Percentiles rank a stretch among this genome's conserved stretches.
phyloP scores from a whole-genome alignment of 2,797 vertebrate genomes.

The Sandelia bainsii region DNA sequence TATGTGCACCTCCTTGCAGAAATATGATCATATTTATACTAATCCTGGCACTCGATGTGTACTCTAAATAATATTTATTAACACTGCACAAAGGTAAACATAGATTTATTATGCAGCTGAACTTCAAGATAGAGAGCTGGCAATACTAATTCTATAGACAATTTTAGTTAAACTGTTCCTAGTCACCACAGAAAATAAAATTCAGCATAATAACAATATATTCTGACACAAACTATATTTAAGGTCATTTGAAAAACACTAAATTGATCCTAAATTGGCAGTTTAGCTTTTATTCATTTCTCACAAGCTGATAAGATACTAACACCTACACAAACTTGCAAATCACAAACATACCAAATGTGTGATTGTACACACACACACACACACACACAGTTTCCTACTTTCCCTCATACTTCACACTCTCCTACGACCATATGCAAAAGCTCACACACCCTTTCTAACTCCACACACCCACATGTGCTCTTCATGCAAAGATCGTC shows the following conservation, averaged over 20 bases:
- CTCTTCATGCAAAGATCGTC: conserved; percentile 33
- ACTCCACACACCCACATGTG: conserved; percentile 60
- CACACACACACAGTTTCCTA: conserved; percentile 22
- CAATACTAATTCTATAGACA: conserved; percentile 4
- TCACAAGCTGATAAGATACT: conserved; percentile 35
- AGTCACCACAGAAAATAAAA: background rate
- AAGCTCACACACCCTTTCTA: conserved; percentile 51
- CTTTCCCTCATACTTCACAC: conserved; percentile 57
- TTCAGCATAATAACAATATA: background rate
- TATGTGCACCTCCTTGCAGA: background rate
- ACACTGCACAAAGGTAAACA: conserved; percentile 7
- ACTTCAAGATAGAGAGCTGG: conserved; percentile 10
- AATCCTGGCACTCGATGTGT: background rate
- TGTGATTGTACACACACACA: conserved; percentile 39
- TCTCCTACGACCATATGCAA: conserved; percentile 53
- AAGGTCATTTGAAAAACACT: conserved; percentile 9
- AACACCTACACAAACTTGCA: conserved; percentile 48
- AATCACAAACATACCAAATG: conserved; percentile 40
- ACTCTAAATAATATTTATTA: conserved; percentile 12
- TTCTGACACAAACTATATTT: conserved; percentile 5
- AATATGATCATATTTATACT: conserved; percentile 18
- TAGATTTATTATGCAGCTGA: conserved; percentile 23
- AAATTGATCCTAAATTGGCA: background rate
- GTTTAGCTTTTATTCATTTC: conserved; percentile 10
- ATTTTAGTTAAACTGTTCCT: conserved; percentile 4